Evolutionary conservation across 2,113 vertebrate species (phyloP).

Genomic region (Lonchura striata): DNA sequence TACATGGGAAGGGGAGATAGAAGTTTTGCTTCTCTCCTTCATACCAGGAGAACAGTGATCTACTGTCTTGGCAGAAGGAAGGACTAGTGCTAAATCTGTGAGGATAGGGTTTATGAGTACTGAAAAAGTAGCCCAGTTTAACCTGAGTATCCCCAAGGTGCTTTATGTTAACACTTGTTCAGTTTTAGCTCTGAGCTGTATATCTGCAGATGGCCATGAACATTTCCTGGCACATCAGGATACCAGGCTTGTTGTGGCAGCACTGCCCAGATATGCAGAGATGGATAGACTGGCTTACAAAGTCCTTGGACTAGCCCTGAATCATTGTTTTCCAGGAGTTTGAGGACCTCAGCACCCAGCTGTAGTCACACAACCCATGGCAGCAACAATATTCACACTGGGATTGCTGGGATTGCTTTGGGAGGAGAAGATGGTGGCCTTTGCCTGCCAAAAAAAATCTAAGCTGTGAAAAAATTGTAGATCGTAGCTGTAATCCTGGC

Average conservation of each 20-base stretch:
- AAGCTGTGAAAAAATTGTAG: neutral
- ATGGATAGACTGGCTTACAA: neutral
- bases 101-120: conserved; percentile 25
- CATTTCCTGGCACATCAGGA: neutral
- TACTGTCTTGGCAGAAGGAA: neutral
- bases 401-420: neutral
- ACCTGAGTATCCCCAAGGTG: neutral
- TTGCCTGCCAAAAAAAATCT: neutral
- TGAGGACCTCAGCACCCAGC: neutral
- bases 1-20: neutral
- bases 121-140: conserved; percentile 28
- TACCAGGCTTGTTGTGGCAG: neutral
- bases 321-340: neutral
- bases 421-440: neutral
- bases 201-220: neutral
- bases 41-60: neutral
- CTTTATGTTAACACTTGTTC: neutral
- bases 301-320: neutral
- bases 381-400: neutral
- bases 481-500: neutral
- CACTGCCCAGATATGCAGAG: neutral
- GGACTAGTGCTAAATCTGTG: neutral
- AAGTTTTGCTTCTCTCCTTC: neutral
- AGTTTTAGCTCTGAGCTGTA: neutral
- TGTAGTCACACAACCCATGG: neutral